Evolutionary conservation across 2,888 invertebrate genomes (phyloP).

Genomic region (Trissoscelio sp.): DNA sequence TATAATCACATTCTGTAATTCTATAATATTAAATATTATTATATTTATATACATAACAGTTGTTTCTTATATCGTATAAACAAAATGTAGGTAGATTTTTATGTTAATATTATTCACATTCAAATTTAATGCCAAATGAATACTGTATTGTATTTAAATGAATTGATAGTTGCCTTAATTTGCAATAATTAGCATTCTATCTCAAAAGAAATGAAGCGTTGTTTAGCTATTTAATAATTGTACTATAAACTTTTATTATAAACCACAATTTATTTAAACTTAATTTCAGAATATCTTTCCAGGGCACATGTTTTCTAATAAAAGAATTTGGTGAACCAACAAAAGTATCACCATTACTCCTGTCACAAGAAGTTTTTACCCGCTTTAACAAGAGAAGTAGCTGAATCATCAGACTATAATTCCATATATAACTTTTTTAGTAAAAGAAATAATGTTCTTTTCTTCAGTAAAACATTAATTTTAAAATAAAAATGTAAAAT

Average conservation of each 20-base stretch:
- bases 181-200: not conserved
- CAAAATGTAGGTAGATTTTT: not conserved
- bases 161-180: not conserved
- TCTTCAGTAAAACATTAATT: not conserved
- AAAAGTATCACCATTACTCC: not conserved
- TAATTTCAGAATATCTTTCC: not conserved
- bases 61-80: no score
- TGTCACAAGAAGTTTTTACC: conserved; percentile 11
- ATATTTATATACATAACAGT: no score
- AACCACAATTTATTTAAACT: not conserved
- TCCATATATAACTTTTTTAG: not conserved
- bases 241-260: not conserved
- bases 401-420: conserved; percentile 6
- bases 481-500: not conserved
- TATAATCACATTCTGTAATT: no score
- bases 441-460: not conserved
- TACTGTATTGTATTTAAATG: conserved; percentile 18
- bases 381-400: not conserved
- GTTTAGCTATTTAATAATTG: no score
- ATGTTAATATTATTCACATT: not conserved
- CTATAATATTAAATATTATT: no score
- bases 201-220: no score
- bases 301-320: not conserved
- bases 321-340: conserved; percentile 2
- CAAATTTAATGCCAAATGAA: not conserved